Percentiles rank a stretch among this genome's conserved stretches.
Evolutionary conservation across 2,888 invertebrate species (phyloP).

Genomic region (Abrostola triplasia): DNA sequence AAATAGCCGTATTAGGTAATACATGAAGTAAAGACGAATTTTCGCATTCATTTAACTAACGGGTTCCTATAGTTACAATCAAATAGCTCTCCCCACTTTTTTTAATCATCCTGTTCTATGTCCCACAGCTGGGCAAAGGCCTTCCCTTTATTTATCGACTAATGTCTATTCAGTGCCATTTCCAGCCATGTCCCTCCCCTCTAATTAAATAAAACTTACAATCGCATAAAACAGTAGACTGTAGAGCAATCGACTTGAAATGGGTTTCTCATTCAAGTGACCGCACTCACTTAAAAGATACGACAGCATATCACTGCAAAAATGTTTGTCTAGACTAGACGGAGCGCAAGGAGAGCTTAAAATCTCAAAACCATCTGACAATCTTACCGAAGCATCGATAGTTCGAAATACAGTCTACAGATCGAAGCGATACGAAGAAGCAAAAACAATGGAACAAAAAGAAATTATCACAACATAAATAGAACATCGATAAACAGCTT

Average conservation of each 20-base stretch:
- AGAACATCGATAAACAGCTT: background rate
- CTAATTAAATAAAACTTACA: background rate
- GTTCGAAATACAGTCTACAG: conserved; percentile 1
- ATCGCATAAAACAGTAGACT: background rate
- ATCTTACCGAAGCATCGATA: background rate
- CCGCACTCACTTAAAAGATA: background rate
- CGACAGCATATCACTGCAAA: background rate
- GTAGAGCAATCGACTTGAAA: background rate
- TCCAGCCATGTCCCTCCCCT: too few relatives aligned
- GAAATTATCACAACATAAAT: background rate
- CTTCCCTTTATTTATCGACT: too few relatives aligned
- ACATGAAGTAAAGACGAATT: too few relatives aligned
- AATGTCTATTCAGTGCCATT: too few relatives aligned
- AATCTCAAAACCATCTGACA: background rate
- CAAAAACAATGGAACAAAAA: background rate
- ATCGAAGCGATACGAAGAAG: background rate
- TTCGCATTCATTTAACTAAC: too few relatives aligned
- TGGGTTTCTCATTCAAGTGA: background rate
- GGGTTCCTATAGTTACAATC: too few relatives aligned
- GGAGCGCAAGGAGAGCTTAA: background rate
- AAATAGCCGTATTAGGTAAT: too few relatives aligned
- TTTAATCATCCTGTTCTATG: too few relatives aligned
- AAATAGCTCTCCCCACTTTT: too few relatives aligned
- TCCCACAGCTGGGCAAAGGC: too few relatives aligned
- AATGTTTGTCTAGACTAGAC: background rate